A percentile compares a stretch with the other conserved stretches of the same genome.
Evolutionary conservation across 2,113 vertebrate species (phyloP).

Genomic region (Pica pica): DNA sequence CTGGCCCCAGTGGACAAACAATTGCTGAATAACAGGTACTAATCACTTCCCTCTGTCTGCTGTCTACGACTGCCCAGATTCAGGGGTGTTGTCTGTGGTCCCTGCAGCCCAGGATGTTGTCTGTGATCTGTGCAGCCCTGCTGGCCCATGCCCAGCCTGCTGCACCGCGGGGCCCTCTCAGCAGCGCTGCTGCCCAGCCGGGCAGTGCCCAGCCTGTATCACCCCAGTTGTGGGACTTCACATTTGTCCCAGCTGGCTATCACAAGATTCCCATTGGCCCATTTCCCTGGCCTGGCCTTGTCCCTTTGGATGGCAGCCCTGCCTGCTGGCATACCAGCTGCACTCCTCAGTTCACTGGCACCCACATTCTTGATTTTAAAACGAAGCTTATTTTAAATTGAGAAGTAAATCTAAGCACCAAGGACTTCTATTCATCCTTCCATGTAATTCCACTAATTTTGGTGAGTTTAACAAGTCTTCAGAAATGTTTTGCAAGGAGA

Average conservation of each 20-base stretch:
- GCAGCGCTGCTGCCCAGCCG: not conserved
- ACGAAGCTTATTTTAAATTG: not conserved
- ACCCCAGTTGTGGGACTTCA: not conserved
- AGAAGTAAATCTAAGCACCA: not conserved
- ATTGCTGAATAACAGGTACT: not conserved
- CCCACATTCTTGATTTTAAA: not conserved
- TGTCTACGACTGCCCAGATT: not conserved
- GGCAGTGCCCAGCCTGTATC: not conserved
- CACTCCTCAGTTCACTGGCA: not conserved
- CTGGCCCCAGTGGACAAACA: not conserved
- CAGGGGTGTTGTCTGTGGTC: not conserved
- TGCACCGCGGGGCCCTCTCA: rapidly evolving
- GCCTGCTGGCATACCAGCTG: not conserved
- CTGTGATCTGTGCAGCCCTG: not conserved
- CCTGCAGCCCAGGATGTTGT: not conserved
- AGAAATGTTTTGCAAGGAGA: not conserved
- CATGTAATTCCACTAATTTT: not conserved
- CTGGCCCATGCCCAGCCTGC: not conserved
- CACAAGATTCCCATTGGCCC: rapidly evolving
- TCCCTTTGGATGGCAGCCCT: not conserved
- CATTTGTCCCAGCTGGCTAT: not conserved
- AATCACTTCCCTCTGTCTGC: not conserved
- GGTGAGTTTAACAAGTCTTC: not conserved
- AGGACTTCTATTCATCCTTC: not conserved
- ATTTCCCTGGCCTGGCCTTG: not conserved